These are phyloP conservation scores for Ferdinandea cuprea DNA, from an alignment of 2,888 invertebrate species.

Conservation along the genomic window DNA sequence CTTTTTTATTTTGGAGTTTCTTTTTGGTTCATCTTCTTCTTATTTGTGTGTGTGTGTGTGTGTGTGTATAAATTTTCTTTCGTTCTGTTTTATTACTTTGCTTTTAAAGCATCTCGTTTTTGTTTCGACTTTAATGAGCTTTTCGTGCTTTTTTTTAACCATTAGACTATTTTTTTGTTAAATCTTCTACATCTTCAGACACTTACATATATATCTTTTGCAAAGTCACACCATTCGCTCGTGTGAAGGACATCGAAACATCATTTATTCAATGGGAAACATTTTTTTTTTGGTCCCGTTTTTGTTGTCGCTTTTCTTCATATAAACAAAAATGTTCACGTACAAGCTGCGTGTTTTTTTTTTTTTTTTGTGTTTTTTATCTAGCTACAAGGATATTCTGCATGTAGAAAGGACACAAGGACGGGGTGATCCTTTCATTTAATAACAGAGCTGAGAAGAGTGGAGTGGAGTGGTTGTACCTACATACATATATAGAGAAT, in stretches of 20 bases:
- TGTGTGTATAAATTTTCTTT: slow-evolving; percentile 20
- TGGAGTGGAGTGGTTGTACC: too few relatives aligned
- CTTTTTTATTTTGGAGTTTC: too few relatives aligned
- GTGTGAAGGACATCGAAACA: slow-evolving; percentile 53
- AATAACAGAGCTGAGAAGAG: slow-evolving; percentile 28
- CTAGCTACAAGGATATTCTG: slow-evolving; percentile 49
- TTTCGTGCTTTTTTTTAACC: slow-evolving; percentile 59
- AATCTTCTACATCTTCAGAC: slow-evolving; percentile 46
- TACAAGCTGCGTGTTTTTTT: slow-evolving; percentile 36
- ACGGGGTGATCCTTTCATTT: slow-evolving; percentile 35
- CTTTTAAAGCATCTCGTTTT: slow-evolving; percentile 6
- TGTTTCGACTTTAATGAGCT: slow-evolving; percentile 60
- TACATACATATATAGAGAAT: slow-evolving; percentile 14
- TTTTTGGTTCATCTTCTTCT: slow-evolving; percentile 39
- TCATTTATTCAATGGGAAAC: slow-evolving; percentile 45
- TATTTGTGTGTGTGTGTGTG: too few relatives aligned
- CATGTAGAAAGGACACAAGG: slow-evolving; percentile 45
- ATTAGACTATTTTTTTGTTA: slow-evolving; percentile 43
- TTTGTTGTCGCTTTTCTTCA: slow-evolving; percentile 17
- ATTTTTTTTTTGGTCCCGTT: neutral
- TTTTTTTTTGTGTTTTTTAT: neutral
- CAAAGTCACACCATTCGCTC: slow-evolving; percentile 10
- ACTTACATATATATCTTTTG: slow-evolving; percentile 16
- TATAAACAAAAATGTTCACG: slow-evolving; percentile 17
- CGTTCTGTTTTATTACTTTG: slow-evolving; percentile 44